These are phyloP conservation scores for Oryzias celebensis DNA, from an alignment of 2,113 vertebrate genomes.

Conservation along the genomic window DNA sequence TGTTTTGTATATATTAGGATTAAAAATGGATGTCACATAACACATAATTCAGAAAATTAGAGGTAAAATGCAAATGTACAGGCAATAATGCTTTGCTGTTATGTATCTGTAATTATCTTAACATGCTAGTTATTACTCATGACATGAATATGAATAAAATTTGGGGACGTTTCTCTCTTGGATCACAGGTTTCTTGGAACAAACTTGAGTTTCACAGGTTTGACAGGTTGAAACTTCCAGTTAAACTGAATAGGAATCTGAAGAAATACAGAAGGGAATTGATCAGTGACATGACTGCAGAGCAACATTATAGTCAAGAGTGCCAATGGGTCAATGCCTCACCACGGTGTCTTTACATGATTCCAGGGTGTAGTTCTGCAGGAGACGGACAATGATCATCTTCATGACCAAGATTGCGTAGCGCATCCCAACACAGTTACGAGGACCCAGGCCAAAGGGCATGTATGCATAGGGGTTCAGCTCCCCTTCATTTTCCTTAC, in stretches of 20 bases:
- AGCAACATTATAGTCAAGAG: background rate
- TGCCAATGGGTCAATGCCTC: background rate
- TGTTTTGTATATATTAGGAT: too few species aligned
- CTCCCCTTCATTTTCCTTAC: constrained; percentile 42
- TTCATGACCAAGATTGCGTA: constrained; percentile 60
- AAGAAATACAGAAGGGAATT: background rate
- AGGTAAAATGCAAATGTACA: too few species aligned
- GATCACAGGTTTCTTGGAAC: too few species aligned
- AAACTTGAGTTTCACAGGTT: too few species aligned
- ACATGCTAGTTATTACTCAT: too few species aligned
- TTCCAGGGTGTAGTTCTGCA: constrained; percentile 61
- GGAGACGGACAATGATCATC: constrained; percentile 49
- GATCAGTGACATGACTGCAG: background rate
- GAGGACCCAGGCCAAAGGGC: constrained; percentile 66
- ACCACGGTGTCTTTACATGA: constrained; percentile 60
- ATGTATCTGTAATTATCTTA: too few species aligned
- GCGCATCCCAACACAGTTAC: constrained; percentile 71
- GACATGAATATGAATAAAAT: too few species aligned
- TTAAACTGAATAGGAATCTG: constrained; percentile 44
- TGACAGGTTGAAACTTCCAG: too few species aligned
- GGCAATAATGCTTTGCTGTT: too few species aligned
- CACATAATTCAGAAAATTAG: too few species aligned
- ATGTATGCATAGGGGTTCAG: constrained; percentile 55
- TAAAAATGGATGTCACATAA: too few species aligned
- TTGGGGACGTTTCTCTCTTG: too few species aligned